Evolutionary conservation across 2,797 vertebrate genomes (phyloP).

Genomic region (Phalanger gymnotis): DNA sequence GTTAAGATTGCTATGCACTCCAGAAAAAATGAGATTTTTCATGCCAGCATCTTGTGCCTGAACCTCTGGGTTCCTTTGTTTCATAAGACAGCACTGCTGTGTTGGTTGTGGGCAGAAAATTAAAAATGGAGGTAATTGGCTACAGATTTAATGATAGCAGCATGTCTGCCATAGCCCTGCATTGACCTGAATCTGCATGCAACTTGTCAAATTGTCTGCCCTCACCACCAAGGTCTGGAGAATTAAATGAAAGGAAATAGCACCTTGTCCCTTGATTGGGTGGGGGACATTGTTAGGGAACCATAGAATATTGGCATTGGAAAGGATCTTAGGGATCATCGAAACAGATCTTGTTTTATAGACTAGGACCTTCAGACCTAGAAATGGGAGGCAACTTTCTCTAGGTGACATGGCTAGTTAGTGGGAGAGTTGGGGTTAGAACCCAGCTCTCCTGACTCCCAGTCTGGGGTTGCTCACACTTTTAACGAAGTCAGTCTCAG

Average conservation of each 20-base stretch:
- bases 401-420: background rate
- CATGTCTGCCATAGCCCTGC: conserved; percentile 12
- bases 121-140: conserved; percentile 58
- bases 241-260: conserved; percentile 35
- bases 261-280: conserved; percentile 14
- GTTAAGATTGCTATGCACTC: conserved; percentile 40
- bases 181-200: background rate
- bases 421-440: background rate
- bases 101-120: conserved; percentile 62
- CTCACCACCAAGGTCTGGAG: conserved; percentile 6
- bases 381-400: background rate
- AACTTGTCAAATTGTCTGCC: conserved; percentile 35
- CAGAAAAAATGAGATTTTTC: conserved; percentile 65
- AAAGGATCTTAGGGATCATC: background rate
- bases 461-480: background rate
- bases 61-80: conserved; percentile 65
- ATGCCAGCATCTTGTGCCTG: conserved; percentile 63
- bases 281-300: background rate
- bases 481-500: background rate
- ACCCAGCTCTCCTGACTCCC: background rate
- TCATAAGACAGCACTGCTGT: conserved; percentile 66
- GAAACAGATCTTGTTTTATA: background rate
- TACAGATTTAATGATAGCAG: background rate
- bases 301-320: background rate
- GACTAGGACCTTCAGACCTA: background rate